These are phyloP conservation scores for Dolichallabes microphthalmus DNA, from an alignment of 2,113 vertebrate genomes.

Conservation along the genomic window DNA sequence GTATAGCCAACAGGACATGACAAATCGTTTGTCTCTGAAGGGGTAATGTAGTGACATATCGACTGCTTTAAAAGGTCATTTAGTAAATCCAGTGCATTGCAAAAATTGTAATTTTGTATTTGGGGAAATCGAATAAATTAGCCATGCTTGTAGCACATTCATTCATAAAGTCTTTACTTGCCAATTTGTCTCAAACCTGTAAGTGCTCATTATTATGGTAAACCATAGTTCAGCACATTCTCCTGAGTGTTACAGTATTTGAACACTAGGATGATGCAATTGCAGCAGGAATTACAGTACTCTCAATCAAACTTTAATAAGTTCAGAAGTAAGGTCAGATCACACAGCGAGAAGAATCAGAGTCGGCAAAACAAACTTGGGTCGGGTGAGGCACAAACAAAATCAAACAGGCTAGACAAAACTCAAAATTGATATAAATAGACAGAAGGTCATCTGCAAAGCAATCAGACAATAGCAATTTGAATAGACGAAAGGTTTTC, in stretches of 20 bases:
- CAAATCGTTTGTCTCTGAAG: background rate
- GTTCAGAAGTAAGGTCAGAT: too few species aligned
- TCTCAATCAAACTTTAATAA: too few species aligned
- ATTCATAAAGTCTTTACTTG: background rate
- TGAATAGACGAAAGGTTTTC: too few species aligned
- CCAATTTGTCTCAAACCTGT: background rate
- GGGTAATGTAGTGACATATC: constrained; percentile 54
- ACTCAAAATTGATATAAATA: too few species aligned
- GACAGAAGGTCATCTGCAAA: too few species aligned
- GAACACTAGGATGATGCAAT: too few species aligned
- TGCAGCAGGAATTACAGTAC: too few species aligned
- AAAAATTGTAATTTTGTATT: constrained; percentile 6
- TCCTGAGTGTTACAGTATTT: background rate
- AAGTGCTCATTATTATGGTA: background rate
- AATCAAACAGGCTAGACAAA: too few species aligned
- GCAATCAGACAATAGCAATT: too few species aligned
- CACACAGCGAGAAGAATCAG: too few species aligned
- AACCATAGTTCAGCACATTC: background rate
- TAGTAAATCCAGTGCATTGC: constrained; percentile 8
- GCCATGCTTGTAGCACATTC: background rate
- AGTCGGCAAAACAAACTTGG: too few species aligned
- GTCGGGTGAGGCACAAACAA: too few species aligned
- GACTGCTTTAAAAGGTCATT: constrained; percentile 58
- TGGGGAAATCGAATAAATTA: background rate
- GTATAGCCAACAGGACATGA: constrained; percentile 10